A percentile compares a stretch with the other conserved stretches of the same genome.
phyloP scores from a whole-genome alignment of 1,140 invertebrate genomes.

The Meloidogyne exigua region DNA sequence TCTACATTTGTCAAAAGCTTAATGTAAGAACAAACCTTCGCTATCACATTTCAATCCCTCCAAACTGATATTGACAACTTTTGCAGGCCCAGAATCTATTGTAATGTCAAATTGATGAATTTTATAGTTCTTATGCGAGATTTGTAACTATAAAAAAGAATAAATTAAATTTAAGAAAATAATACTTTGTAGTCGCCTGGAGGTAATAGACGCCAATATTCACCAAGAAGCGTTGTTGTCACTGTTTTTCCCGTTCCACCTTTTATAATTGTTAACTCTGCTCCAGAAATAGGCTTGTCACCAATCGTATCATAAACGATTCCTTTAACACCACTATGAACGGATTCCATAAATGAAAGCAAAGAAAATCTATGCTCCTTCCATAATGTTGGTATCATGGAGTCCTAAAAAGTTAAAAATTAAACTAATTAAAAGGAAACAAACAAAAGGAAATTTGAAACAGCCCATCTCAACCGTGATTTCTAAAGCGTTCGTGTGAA shows the following conservation, averaged over 20 bases:
- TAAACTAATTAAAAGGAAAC: neutral
- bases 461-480: constrained; percentile 91
- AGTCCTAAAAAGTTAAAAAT: constrained; percentile 60
- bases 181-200: constrained; percentile 81
- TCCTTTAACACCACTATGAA: constrained; percentile 82
- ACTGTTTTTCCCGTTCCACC: constrained; percentile 74
- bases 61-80: constrained; percentile 45
- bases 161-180: neutral
- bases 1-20: too few species aligned
- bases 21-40: constrained; percentile 27
- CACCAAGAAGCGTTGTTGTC: constrained; percentile 74
- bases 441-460: constrained; percentile 77
- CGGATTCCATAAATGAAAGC: constrained; percentile 80
- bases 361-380: constrained; percentile 81
- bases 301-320: constrained; percentile 76
- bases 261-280: constrained; percentile 66
- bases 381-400: constrained; percentile 80
- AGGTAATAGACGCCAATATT: constrained; percentile 85
- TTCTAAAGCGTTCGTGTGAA: constrained; percentile 87
- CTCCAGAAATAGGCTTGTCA: constrained; percentile 65
- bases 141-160: constrained; percentile 36
- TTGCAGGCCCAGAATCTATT: constrained; percentile 20
- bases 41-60: constrained; percentile 31
- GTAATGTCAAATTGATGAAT: constrained; percentile 36
- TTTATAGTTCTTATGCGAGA: constrained; percentile 38